Evolutionary conservation across 2,797 vertebrate species (phyloP), one percentile per base, ranked within the genome.

Genomic region (Phoxinus dragarum): DNA sequence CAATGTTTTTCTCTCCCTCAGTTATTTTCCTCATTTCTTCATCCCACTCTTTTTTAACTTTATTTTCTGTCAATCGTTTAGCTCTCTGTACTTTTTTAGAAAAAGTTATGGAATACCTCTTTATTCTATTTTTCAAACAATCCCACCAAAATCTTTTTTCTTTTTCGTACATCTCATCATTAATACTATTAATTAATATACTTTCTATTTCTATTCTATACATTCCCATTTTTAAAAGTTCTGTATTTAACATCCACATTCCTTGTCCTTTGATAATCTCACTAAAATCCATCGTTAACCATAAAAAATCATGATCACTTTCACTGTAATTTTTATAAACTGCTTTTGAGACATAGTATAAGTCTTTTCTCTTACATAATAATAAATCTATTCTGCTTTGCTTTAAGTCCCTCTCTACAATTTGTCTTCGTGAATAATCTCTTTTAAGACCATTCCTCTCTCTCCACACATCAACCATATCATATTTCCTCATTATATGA

Each of bases 301-400:
- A 12, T 44, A 80, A 40, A 23, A 80, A 23, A 4, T 80, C 23
- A 66, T 80, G 77, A 80, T 67, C 36, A 59, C 77, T 80, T 16
- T 40, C 34, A 16, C 38, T 80, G 16, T 47, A n/a, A 9, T 17
- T 36, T 79, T 1, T 44, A 44, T 64, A 23, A 1, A 7, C 7
- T 7, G 19, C 34, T 4, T 71, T 42, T 21, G 2, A 7, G 6
- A 17, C 14, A 66, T 8, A 17, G 6, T 67, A 6, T 8, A 36
- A 1, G 6, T 71, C 23, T n/a, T 9, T 68, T 68, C 17, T 68
- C 4, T 64, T 31, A 44, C 77, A 44, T 59, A 76, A 59, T 21
- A 38, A 21, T 19, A 54, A 31, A 36, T 83, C 81, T 5, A 84
- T 84, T 49, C 56, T 84, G 17, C 81, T 76, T 64, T 84, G 71